phyloP scores from a whole-genome alignment of 2,797 vertebrate genomes.

The Sebastes minor region DNA sequence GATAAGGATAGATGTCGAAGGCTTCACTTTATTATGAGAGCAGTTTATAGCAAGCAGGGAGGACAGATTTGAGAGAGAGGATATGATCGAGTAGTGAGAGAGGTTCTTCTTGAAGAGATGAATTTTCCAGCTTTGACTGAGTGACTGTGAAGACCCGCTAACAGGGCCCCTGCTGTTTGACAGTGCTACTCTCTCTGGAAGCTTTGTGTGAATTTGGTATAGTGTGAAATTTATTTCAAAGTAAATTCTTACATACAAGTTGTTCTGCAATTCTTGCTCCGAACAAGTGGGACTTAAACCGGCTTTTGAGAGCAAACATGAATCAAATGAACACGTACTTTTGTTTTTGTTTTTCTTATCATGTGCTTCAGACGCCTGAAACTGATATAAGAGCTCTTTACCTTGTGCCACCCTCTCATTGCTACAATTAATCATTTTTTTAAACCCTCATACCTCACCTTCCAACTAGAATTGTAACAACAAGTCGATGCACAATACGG shows the following conservation, averaged over 20 bases:
- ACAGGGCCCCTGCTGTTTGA: slow-evolving; percentile 9
- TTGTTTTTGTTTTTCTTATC: background rate
- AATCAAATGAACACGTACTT: background rate
- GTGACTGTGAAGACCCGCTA: slow-evolving; percentile 8
- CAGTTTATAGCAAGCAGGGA: background rate
- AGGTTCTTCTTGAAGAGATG: slow-evolving; percentile 12
- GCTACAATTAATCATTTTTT: background rate
- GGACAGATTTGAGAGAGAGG: background rate
- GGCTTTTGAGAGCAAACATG: slow-evolving; percentile 7
- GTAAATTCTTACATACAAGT: background rate
- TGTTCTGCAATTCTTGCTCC: background rate
- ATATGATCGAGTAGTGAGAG: slow-evolving; percentile 24
- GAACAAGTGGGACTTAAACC: background rate
- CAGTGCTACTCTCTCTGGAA: background rate
- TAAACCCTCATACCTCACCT: background rate
- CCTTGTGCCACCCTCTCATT: background rate
- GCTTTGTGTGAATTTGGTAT: background rate
- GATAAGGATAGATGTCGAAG: slow-evolving; percentile 2
- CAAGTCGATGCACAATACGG: background rate
- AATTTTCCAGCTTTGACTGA: slow-evolving; percentile 18
- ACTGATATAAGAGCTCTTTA: background rate
- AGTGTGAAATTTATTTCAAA: background rate
- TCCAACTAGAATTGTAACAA: background rate
- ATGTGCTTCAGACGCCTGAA: background rate
- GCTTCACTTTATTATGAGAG: background rate